Conservation (phyloP, 2,797 vertebrate species). For the Anableps anableps region DNA sequence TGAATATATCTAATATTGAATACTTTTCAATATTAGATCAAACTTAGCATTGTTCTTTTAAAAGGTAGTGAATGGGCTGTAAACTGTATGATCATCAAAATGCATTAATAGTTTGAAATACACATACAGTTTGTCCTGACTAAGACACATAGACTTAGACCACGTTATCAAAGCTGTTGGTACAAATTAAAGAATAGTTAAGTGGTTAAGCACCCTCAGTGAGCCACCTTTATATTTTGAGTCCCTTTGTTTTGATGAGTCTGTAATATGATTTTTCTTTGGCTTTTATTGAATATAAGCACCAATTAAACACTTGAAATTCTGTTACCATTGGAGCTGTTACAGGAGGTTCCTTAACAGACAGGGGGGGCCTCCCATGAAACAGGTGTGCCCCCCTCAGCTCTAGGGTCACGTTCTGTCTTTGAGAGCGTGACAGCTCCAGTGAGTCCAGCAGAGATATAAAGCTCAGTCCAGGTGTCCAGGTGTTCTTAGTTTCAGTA, state of each 20-base stretch:
- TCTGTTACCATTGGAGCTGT: constrained; percentile 64
- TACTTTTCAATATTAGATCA: too few relatives aligned
- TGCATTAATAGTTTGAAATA: constrained; percentile 44
- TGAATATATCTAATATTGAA: too few relatives aligned
- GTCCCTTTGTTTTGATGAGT: constrained; percentile 52
- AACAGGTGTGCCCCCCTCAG: constrained; percentile 79
- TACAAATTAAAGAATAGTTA: constrained; percentile 42
- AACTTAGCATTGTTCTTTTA: constrained; percentile 19
- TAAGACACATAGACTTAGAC: constrained; percentile 44
- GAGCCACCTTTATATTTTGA: constrained; percentile 34
- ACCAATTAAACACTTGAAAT: constrained; percentile 69
- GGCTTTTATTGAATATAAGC: constrained; percentile 56
- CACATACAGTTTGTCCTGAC: constrained; percentile 34
- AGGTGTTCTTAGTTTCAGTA: constrained; percentile 65
- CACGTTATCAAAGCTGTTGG: constrained; percentile 46
- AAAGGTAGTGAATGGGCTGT: constrained; percentile 47
- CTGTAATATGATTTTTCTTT: constrained; percentile 57
- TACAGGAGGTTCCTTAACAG: constrained; percentile 61
- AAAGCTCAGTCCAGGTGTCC: constrained; percentile 62
- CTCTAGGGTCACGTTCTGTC: constrained; percentile 71
- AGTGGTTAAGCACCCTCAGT: constrained; percentile 18
- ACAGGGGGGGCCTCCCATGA: constrained; percentile 58
- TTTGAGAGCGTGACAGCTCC: constrained; percentile 74
- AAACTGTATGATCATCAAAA: constrained; percentile 56
- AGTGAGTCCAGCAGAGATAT: constrained; percentile 60